Evolutionary conservation across 2,797 vertebrate genomes (phyloP).

Genomic region (Naso thynnoides): DNA sequence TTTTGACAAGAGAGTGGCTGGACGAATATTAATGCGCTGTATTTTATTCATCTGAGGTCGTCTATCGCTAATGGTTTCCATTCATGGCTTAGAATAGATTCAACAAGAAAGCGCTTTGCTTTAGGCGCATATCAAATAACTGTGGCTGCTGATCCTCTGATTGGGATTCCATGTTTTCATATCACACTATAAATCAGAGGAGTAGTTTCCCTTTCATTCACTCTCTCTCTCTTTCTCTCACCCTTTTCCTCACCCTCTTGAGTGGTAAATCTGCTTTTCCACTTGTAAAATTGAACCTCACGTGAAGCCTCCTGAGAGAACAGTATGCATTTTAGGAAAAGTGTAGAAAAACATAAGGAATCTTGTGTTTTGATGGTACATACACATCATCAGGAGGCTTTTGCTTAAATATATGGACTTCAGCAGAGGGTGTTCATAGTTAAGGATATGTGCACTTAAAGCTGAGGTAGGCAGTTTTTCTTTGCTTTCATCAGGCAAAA

Average conservation of each 20-base stretch:
- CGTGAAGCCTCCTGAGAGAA: conserved; percentile 50
- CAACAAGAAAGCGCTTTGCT: conserved; percentile 57
- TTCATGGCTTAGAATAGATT: conserved; percentile 60
- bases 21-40: conserved; percentile 61
- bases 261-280: conserved; percentile 66
- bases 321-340: background rate
- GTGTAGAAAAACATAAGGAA: background rate
- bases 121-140: conserved; percentile 40
- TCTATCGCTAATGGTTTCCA: conserved; percentile 75
- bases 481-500: no score
- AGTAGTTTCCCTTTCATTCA: conserved; percentile 32
- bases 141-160: conserved; percentile 53
- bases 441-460: conserved; percentile 41
- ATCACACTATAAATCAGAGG: conserved; percentile 73
- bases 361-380: background rate
- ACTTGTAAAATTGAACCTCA: conserved; percentile 60
- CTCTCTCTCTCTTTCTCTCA: conserved; percentile 17
- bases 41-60: conserved; percentile 67
- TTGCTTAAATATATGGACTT: conserved; percentile 30
- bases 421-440: conserved; percentile 31
- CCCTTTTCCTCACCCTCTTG: conserved; percentile 28
- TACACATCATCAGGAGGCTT: background rate
- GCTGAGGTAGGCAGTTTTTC: no score
- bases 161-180: conserved; percentile 68
- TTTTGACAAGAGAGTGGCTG: conserved; percentile 65